Conservation (phyloP, 2,113 vertebrate species). For the Circaetus cinerascens region DNA sequence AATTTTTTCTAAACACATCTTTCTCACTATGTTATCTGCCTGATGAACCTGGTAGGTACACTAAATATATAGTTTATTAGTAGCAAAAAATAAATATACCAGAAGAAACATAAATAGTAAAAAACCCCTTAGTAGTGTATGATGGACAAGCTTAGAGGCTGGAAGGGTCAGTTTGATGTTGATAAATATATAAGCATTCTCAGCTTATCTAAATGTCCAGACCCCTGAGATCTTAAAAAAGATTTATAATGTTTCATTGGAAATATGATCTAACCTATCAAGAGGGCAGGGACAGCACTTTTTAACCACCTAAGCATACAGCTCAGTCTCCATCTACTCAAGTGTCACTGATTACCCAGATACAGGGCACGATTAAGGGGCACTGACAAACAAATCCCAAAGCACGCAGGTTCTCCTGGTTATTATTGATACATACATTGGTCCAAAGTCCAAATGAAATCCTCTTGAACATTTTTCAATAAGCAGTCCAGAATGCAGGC, state of each 20-base stretch:
- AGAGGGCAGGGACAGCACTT: neutral
- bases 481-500: neutral
- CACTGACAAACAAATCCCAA: neutral
- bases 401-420: neutral
- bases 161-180: neutral
- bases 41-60: neutral
- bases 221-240: neutral
- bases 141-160: neutral
- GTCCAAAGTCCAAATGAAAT: neutral
- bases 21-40: neutral
- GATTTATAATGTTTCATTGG: neutral
- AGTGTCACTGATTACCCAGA: neutral
- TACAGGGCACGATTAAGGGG: fast-evolving
- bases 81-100: neutral
- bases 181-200: neutral
- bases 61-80: neutral
- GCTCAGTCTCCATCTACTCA: neutral
- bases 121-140: neutral
- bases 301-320: neutral
- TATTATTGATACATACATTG: neutral
- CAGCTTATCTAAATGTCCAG: neutral
- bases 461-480: neutral
- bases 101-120: neutral
- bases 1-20: neutral
- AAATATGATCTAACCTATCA: neutral